Evolutionary conservation across 1,140 invertebrate species (phyloP).

Genomic region (Calliphora vicina): DNA sequence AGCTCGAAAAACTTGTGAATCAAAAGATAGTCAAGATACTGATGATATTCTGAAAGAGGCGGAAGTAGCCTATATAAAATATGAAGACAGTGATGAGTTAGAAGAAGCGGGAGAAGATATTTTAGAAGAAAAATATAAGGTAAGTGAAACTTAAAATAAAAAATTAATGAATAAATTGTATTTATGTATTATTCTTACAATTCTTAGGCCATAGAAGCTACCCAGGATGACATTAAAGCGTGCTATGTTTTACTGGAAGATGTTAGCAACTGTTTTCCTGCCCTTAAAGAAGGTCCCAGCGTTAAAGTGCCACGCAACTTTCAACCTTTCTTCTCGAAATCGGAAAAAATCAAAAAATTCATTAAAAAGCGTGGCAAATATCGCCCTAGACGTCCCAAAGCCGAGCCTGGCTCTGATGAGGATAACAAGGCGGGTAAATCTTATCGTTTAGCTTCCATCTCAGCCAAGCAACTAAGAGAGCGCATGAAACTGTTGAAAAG

Average conservation of each 20-base stretch:
- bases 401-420: not conserved
- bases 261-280: constrained; percentile 30
- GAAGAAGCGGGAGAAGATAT: constrained; percentile 50
- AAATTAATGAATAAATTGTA: too few relatives aligned
- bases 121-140: constrained; percentile 44
- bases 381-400: not conserved
- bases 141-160: not conserved
- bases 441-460: constrained; percentile 52
- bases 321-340: not conserved
- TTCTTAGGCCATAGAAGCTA: too few relatives aligned
- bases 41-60: constrained; percentile 48
- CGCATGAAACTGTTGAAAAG: constrained; percentile 56
- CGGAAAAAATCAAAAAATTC: not conserved
- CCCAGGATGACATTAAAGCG: too few relatives aligned
- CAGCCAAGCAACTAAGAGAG: constrained; percentile 54
- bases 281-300: constrained; percentile 16
- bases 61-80: constrained; percentile 51
- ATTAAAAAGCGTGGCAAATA: constrained; percentile 15
- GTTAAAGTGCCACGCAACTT: constrained; percentile 33
- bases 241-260: not conserved
- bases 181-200: too few relatives aligned
- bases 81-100: constrained; percentile 35
- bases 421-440: constrained; percentile 23
- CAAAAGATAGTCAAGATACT: not conserved
- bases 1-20: not conserved